phyloP scores from a whole-genome alignment of 2,113 vertebrate species.

The Syngnathoides biaculeatus region DNA sequence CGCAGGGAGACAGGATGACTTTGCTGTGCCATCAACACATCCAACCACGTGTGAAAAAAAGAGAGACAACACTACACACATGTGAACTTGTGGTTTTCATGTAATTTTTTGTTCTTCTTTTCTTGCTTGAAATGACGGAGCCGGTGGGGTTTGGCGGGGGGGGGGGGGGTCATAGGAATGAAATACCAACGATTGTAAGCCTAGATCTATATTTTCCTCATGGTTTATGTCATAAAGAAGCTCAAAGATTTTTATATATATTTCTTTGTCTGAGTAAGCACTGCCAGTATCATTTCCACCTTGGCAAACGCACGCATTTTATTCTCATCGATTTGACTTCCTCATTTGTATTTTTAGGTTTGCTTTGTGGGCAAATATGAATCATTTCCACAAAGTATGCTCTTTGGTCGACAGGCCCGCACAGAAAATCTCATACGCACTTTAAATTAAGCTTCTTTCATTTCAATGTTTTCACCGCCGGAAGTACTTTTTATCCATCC shows the following conservation, averaged over 20 bases:
- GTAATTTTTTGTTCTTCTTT: too few species aligned
- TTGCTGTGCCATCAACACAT: constrained; percentile 29
- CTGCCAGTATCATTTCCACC: neutral
- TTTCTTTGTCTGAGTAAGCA: neutral
- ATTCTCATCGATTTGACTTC: constrained; percentile 14
- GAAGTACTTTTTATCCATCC: neutral
- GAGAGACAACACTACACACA: neutral
- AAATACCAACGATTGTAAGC: neutral
- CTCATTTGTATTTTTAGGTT: constrained; percentile 8
- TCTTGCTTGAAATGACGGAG: neutral
- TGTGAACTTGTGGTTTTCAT: neutral
- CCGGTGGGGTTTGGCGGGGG: too few species aligned
- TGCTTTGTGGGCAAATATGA: neutral
- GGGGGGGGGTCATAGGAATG: neutral
- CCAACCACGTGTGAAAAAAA: neutral
- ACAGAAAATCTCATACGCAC: neutral
- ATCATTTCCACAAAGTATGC: neutral
- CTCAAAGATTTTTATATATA: too few species aligned
- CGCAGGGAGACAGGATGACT: constrained; percentile 4
- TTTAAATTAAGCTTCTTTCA: neutral
- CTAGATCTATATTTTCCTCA: neutral
- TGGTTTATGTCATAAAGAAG: neutral
- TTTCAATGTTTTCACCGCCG: neutral
- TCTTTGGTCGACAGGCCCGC: neutral
- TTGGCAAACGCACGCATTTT: neutral